Evolutionary conservation across 2,888 invertebrate genomes (phyloP), one percentile per base, ranked within the genome.

Genomic region (Drosophila acutilabella): DNA sequence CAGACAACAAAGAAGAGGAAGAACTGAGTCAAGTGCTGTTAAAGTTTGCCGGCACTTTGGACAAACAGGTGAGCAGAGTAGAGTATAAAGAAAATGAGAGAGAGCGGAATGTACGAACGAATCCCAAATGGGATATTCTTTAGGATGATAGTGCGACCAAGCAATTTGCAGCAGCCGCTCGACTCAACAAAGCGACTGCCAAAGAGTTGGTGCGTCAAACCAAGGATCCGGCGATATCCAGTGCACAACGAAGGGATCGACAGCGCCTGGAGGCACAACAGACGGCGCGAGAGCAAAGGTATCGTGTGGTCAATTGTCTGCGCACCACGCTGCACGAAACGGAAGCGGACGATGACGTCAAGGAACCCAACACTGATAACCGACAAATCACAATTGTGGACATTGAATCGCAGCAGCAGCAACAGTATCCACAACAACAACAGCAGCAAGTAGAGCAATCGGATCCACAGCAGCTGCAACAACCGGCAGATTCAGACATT

Each of bases 1-100:
- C 38, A 38, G 71, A 67, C 50, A 76, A 78, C 59, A 78, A 80
- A 56, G 82, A 77, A 36, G 36, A 36, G n/a, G 93, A 93, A 64
- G 93, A 93, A 64, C 92, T 93, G 74, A 92, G 94, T 7, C 94
- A 95, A 0, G 94, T 96, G 1, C 94, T 96, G n/a, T 93, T 96
- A 11, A 95, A 95, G 84, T 96, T 96, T 83, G 94, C 95, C 45
- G 96, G 95, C 65, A 96, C 96, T 20, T 93, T 96, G n/a, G 93
- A 94, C 62, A 94, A 94, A 88, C 94, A 95, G 93, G 96, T 96
- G 93, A 79, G 67, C 5, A 13, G 1, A 20, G 11, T 2, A 14
- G 20, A 2, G 10, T 20, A 23, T 20, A 38, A 11, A 13, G 6
- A 23, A 14, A 14, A 38, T 7, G 11, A 30, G 30, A 30, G 30